phyloP scores from a whole-genome alignment of 1,140 invertebrate species.

The Bombus sibiricus region DNA sequence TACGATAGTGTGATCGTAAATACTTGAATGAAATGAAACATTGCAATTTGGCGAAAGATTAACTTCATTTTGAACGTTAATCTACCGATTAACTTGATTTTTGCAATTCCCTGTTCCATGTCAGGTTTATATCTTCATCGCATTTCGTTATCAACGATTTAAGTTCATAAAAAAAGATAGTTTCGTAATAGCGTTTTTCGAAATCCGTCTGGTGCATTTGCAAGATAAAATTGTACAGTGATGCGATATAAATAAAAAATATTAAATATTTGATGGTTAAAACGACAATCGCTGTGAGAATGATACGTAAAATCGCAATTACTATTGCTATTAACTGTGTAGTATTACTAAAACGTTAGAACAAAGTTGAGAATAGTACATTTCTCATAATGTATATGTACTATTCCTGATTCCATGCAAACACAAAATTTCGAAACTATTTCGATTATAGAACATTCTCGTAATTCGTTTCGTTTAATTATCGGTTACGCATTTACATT shows the following conservation, averaged over 20 bases:
- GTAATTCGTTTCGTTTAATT: not conserved
- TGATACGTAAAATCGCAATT: too few relatives aligned
- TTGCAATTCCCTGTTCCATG: not conserved
- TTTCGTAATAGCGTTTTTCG: too few relatives aligned
- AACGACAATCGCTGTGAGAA: too few relatives aligned
- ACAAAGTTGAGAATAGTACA: not conserved
- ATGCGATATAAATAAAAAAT: not conserved
- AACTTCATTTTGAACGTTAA: not conserved
- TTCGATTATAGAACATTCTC: not conserved
- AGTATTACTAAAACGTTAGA: not conserved
- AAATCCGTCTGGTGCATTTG: not conserved
- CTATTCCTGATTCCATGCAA: not conserved
- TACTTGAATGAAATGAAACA: not conserved
- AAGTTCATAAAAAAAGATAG: too few relatives aligned
- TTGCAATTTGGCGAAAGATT: not conserved
- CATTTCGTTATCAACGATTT: not conserved
- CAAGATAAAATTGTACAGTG: not conserved
- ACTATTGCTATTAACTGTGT: too few relatives aligned
- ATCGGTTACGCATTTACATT: not conserved
- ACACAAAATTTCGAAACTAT: not conserved
- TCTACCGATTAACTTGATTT: not conserved
- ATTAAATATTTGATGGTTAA: not conserved
- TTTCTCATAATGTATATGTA: not conserved
- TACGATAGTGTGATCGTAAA: not conserved
- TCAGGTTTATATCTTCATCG: not conserved